Percentiles rank a stretch among this genome's conserved stretches.
Conservation (phyloP, 2,113 vertebrate species). For the Apteryx owenii region DNA sequence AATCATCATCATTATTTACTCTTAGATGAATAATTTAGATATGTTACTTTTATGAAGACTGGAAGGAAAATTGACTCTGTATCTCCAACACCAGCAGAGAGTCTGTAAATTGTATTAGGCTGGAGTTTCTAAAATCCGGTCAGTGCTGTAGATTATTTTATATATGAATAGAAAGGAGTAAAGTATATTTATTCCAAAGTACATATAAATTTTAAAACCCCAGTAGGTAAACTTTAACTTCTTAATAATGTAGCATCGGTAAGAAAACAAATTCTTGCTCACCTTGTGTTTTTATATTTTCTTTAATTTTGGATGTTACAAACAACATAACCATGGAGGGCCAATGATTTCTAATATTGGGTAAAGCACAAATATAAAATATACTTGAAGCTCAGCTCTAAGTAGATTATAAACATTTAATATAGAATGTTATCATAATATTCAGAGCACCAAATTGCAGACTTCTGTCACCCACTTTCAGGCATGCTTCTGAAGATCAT, state of each 20-base stretch:
- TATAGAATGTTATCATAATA: slow-evolving; percentile 99
- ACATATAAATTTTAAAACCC: slow-evolving; percentile 54
- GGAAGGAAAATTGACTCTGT: slow-evolving; percentile 51
- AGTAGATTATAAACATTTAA: slow-evolving; percentile 99
- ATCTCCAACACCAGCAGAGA: slow-evolving; percentile 45
- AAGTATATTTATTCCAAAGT: slow-evolving; percentile 45
- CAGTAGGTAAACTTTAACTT: slow-evolving; percentile 32
- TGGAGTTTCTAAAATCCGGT: slow-evolving; percentile 62
- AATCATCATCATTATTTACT: slow-evolving; percentile 46
- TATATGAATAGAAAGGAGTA: slow-evolving; percentile 20
- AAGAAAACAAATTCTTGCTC: slow-evolving; percentile 31
- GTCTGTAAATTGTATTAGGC: slow-evolving; percentile 64
- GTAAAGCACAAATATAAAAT: slow-evolving; percentile 93
- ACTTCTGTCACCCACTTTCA: slow-evolving; percentile 95
- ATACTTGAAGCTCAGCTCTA: slow-evolving; percentile 94
- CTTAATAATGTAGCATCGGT: neutral
- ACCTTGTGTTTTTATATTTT: slow-evolving; percentile 67
- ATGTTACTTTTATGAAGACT: slow-evolving; percentile 35
- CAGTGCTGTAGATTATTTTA: slow-evolving; percentile 68
- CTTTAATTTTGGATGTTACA: slow-evolving; percentile 67
- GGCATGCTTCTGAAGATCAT: slow-evolving; percentile 95
- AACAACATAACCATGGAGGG: slow-evolving; percentile 69
- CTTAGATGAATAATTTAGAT: slow-evolving; percentile 66
- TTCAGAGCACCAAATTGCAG: slow-evolving; percentile 97
- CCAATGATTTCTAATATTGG: slow-evolving; percentile 79